Base-by-base conservation (phyloP, 1,140 invertebrate genomes). In the Akabosia matsudoensis region DNA sequence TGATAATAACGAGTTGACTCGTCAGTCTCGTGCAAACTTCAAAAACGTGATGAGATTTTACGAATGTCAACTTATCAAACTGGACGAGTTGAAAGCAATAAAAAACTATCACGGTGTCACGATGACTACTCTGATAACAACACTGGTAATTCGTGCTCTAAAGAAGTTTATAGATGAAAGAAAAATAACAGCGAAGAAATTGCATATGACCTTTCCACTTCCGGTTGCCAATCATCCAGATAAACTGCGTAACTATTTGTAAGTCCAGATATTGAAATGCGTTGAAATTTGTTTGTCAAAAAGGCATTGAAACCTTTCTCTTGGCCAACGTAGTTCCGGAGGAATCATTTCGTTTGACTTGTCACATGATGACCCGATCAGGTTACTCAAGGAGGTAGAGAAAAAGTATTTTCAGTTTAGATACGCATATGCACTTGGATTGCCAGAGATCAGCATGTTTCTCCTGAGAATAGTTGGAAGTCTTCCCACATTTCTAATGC, bases 201-300 rank as follows among this genome's bases (percentile, higher is more conserved):
- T 67, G 28, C 61, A 67, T n/a, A 67, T 67, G 61, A 67, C 61
- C 2, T 67, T 67, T 31, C 61, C 61, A 4, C 22, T 67, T 2
- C 61, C 61, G 3, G 61, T 67, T 31, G 3, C 10, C 10, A 67
- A 67, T 67, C 61, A 67, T 31, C 61, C 61, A 10, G 61, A 67
- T 67, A 67, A 67, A 67, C 28, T 67, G 10, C 24, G 61, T 3
- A 67, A 67, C 31, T 67, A 28, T 30, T 67, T 67, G 61, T 67
- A 67, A 30, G 61, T 22, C 54, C 18, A n/a, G 7, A 45, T 45
- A 45, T 7, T 18, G n/a, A n/a, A n/a, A n/a, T n/a, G n/a, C n/a
- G n/a, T n/a, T n/a, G n/a, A 45, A 45, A 45, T 45, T 45, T 45
- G 18, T 56, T 56, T 56, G 3, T n/a, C n/a, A 56, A 56, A 16